These are phyloP conservation scores for Hyles lineata DNA, from an alignment of 2,888 invertebrate species.

Conservation along the genomic window DNA sequence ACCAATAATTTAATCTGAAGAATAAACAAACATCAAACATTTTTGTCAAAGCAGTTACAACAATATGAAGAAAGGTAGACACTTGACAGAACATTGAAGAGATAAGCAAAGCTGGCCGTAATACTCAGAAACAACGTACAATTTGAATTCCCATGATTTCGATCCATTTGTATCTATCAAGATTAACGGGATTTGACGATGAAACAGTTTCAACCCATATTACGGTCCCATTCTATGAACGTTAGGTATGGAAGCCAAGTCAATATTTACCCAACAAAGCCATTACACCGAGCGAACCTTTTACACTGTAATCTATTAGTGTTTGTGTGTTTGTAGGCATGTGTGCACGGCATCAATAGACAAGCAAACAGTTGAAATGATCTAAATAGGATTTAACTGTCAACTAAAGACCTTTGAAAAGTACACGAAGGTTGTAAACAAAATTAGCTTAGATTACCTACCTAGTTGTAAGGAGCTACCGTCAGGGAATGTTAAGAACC, in stretches of 20 bases:
- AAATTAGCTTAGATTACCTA: conserved; percentile 42
- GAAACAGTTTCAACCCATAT: not conserved
- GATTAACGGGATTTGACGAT: not conserved
- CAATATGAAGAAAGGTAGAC: no score
- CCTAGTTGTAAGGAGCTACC: conserved; percentile 86
- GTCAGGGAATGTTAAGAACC: conserved; percentile 85
- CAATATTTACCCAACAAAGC: not conserved
- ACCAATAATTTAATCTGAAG: no score
- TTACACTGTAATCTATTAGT: conserved; percentile 8
- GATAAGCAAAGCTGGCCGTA: no score
- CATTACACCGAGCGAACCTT: not conserved
- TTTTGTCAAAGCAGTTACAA: no score
- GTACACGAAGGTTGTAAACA: not conserved
- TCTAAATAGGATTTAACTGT: conserved; percentile 4
- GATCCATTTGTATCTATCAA: not conserved
- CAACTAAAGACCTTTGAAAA: conserved; percentile 8
- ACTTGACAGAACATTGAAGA: no score
- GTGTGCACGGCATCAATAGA: conserved; percentile 14
- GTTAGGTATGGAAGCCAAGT: conserved; percentile 1
- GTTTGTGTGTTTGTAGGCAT: conserved; percentile 8
- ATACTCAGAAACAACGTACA: no score
- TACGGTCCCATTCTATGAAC: not conserved
- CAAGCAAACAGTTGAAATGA: not conserved
- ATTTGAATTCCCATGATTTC: not conserved
- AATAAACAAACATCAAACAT: no score